Evolutionary conservation across 2,888 invertebrate species (phyloP), one percentile per base, ranked within the genome.

Genomic region (Scaptomyza reducta): DNA sequence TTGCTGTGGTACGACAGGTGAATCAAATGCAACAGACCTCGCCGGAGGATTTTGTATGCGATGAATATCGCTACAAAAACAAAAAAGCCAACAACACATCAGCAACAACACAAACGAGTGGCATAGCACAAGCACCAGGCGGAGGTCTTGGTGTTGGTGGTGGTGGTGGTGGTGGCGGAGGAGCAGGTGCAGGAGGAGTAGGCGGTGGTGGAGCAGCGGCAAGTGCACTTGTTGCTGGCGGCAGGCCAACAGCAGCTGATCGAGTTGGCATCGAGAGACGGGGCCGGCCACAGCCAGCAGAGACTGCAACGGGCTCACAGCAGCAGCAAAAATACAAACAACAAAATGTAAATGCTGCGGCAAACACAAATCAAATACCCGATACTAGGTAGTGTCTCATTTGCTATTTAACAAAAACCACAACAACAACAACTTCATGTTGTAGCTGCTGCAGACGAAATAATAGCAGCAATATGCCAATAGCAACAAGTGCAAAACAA

Each of bases 361-460:
- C 91, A 86, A 88, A 89, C 70, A 85, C 91, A 88, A 92, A 91
- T 90, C 91, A 91, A 89, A 89, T 92, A 81, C 92, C 92, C 71
- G 91, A 92, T 89, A 89, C 92, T 92, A 92, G 92, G 92, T 92
- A 92, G 92, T 92, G 92, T 77, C 89, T 90, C 83, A 58, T 64
- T 70, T 62, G 47, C 49, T 58, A 53, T 40, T 46, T 65, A 74
- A 64, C 45, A 63, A 61, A 67, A 79, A 75, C 45, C 57, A 38
- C 69, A 76, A 70, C 74, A 62, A 76, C 68, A 70, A 73, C 65
- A 78, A 68, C 57, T 31, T 31, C 3, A 69, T 33, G 49, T 56
- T 71, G 55, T 59, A 46, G 67, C 58, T 74, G 74, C 72, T 64
- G 59, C 50, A 72, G 47, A 56, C 68, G 55, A 61, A 56, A 53